Percentiles rank a stretch among this genome's conserved stretches.
Evolutionary conservation across 2,888 invertebrate species (phyloP).

Genomic region (Diploptera punctata): DNA sequence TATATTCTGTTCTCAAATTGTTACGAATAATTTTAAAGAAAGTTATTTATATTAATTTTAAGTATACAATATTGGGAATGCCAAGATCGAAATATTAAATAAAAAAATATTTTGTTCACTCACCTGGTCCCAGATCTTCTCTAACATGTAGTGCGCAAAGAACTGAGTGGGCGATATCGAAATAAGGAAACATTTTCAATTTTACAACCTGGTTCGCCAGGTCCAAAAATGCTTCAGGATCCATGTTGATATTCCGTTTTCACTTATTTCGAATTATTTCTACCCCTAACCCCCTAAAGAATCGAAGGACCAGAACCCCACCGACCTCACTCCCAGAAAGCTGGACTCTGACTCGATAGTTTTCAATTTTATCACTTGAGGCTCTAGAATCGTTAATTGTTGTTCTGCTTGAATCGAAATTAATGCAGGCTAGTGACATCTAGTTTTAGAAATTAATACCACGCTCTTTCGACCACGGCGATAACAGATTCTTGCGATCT

Average conservation of each 20-base stretch:
- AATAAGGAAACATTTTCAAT: constrained; percentile 99
- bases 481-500: too few relatives aligned
- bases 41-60: too few relatives aligned
- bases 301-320: constrained; percentile 16
- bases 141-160: constrained; percentile 93
- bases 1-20: too few relatives aligned
- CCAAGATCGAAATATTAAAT: too few relatives aligned
- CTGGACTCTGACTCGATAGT: constrained; percentile 33
- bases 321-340: constrained; percentile 33
- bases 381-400: not conserved
- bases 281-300: constrained; percentile 36
- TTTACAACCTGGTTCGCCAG: constrained; percentile 99
- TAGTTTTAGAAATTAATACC: too few relatives aligned
- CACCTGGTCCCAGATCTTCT: constrained; percentile 93
- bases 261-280: constrained; percentile 12
- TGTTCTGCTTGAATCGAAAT: too few relatives aligned
- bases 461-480: too few relatives aligned
- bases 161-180: constrained; percentile 97
- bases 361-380: constrained; percentile 6
- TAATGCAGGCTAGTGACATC: too few relatives aligned
- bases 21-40: too few relatives aligned
- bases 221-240: constrained; percentile 96
- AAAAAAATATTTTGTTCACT: too few relatives aligned
- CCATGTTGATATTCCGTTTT: constrained; percentile 65
- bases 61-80: too few relatives aligned